Base-by-base conservation (phyloP, 2,113 vertebrate genomes). In the Cricetomys ansorgei region DNA sequence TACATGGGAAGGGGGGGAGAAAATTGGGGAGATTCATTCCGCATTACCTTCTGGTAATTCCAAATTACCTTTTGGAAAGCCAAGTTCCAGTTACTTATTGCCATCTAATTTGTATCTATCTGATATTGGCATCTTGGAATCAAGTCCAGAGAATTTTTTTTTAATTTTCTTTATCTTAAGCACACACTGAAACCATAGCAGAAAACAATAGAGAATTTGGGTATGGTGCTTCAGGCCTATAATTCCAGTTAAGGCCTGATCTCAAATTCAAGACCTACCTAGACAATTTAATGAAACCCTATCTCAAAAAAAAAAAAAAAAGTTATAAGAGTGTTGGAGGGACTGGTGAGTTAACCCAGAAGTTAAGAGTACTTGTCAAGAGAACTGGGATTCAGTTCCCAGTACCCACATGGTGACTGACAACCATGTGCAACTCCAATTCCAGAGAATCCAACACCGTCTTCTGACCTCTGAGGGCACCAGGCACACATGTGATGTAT, bases 121-220 rank as follows among this genome's bases (percentile, higher is more conserved):
- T 85, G 45, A 95, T 34, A 86, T 88, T 64, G 76, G 57, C 12
- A 72, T 89, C 50, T 93, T 96, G 62, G 64, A 97, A 97, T 92
- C 92, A 93, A 95, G 23, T 89, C 15, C 72, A 77, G 91, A 88
- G 17, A 11, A 77, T 94, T 89, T 92, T 62, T 64, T 25, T 25
- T 62, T 93, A 88, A 88, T 80, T 87, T 94, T 93, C 50, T 13
- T 92, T 87, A 2, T 59, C 86, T 91, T 85, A 31, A 93, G 34
- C 34, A 40, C 88, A 73, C 34, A 59, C 21, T 75, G 10, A 80
- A 92, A 72, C 27, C 80, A 50, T 67, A 65, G 29, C 16, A 88
- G 65, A 55, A 84, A 88, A 59, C 8, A 53, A 40, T 7, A 55
- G 0, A 86, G 15, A 83, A 37, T n/a, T 29, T 72, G n/a, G 37